Conservation (phyloP, 2,113 vertebrate species). For the Neoarius graeffei region DNA sequence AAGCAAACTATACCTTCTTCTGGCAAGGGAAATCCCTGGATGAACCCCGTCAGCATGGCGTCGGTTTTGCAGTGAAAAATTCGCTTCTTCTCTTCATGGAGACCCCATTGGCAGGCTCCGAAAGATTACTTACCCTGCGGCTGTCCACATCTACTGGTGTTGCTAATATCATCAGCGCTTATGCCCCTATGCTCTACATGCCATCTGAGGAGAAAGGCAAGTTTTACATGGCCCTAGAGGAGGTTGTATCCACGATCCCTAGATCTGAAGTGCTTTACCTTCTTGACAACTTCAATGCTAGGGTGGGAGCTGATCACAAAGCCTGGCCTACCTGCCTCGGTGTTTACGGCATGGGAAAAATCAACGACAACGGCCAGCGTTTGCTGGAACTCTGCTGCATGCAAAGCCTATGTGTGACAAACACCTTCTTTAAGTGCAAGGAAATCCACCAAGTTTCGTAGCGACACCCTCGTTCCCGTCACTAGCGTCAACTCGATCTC, state of each 20-base stretch:
- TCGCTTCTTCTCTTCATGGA: too few species aligned
- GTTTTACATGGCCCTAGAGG: background rate
- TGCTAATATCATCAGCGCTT: background rate
- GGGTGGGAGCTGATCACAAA: background rate
- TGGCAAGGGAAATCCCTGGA: too few species aligned
- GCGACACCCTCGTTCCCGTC: background rate
- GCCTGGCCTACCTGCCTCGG: conserved; percentile 1
- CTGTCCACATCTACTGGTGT: too few species aligned
- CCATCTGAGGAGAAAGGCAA: background rate
- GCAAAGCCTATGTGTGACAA: background rate
- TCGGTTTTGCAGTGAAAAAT: too few species aligned
- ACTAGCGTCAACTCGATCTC: conserved; percentile 15
- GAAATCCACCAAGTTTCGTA: background rate
- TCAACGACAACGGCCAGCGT: background rate
- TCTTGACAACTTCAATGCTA: background rate
- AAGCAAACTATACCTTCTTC: too few species aligned
- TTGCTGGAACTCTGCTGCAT: background rate
- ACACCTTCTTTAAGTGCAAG: conserved; percentile 17
- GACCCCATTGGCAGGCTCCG: too few species aligned
- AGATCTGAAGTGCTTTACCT: background rate
- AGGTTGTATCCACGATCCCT: background rate
- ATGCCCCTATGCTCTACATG: conserved; percentile 3
- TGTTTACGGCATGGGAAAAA: background rate
- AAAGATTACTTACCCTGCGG: too few species aligned
- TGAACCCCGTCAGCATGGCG: too few species aligned